phyloP scores from a whole-genome alignment of 2,888 invertebrate genomes.

The Malthinus seriepunctatus region DNA sequence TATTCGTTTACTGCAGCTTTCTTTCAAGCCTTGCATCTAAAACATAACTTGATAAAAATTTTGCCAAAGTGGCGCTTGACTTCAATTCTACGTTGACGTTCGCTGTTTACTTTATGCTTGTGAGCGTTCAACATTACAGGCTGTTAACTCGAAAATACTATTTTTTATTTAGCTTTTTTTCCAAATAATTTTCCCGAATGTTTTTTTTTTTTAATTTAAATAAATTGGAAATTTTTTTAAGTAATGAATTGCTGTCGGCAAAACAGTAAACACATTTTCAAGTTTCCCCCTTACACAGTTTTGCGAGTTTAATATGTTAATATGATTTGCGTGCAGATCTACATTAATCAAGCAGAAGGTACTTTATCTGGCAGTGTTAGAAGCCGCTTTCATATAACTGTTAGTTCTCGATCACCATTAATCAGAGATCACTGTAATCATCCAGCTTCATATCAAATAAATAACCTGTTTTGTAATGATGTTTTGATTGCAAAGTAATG shows the following conservation, averaged over 20 bases:
- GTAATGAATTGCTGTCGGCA: constrained; percentile 31
- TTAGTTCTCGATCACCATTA: constrained; percentile 49
- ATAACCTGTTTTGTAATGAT: constrained; percentile 33
- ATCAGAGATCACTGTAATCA: constrained; percentile 46
- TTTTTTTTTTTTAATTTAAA: too few relatives aligned
- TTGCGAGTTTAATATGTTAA: constrained; percentile 43
- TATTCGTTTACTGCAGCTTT: constrained; percentile 39
- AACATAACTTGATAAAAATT: constrained; percentile 36
- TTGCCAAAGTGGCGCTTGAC: constrained; percentile 28
- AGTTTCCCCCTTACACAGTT: constrained; percentile 37
- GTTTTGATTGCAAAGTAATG: constrained; percentile 32
- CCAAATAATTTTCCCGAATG: too few relatives aligned
- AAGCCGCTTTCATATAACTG: constrained; percentile 38
- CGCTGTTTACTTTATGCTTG: too few relatives aligned
- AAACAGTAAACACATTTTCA: constrained; percentile 32
- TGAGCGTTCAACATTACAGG: too few relatives aligned
- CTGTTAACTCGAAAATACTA: too few relatives aligned
- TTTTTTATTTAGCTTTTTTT: too few relatives aligned
- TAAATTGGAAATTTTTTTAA: constrained; percentile 10
- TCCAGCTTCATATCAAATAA: constrained; percentile 38
- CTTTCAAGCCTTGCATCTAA: constrained; percentile 26
- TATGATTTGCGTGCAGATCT: constrained; percentile 48
- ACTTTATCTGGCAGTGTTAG: constrained; percentile 44
- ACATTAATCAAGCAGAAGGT: constrained; percentile 47
- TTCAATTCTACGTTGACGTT: not conserved